phyloP scores from a whole-genome alignment of 2,113 vertebrate genomes.

The Gracilinanus agilis region DNA sequence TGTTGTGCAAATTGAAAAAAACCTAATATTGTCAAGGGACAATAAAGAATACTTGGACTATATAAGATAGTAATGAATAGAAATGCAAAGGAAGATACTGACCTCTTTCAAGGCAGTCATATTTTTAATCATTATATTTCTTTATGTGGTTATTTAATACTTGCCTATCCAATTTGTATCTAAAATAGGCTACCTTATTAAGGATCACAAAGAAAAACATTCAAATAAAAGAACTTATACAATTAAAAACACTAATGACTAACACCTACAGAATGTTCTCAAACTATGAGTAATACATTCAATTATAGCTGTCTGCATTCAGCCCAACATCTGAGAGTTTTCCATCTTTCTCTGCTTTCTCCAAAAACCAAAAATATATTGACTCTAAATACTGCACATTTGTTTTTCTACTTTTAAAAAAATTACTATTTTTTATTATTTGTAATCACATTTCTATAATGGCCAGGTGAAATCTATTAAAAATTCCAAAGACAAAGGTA shows the following conservation, averaged over 20 bases:
- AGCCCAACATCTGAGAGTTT: background rate
- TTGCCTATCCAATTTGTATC: background rate
- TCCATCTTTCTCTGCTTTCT: background rate
- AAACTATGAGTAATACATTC: background rate
- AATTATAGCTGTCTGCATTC: background rate
- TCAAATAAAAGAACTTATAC: background rate
- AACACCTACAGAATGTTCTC: constrained; percentile 3
- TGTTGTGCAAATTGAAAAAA: background rate
- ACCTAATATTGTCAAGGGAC: background rate
- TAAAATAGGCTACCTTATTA: background rate
- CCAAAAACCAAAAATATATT: background rate
- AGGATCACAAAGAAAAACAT: background rate
- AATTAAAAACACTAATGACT: background rate
- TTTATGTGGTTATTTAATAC: background rate
- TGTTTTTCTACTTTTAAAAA: background rate
- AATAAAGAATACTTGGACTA: background rate
- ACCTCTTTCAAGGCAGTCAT: background rate
- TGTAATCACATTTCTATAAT: background rate
- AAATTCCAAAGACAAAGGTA: background rate
- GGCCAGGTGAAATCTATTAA: background rate
- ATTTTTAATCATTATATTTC: background rate
- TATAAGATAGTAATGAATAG: background rate
- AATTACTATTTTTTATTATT: background rate
- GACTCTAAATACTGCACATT: background rate
- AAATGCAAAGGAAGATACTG: background rate